phyloP scores from a whole-genome alignment of 2,888 invertebrate genomes.

The Adela reaumurella region DNA sequence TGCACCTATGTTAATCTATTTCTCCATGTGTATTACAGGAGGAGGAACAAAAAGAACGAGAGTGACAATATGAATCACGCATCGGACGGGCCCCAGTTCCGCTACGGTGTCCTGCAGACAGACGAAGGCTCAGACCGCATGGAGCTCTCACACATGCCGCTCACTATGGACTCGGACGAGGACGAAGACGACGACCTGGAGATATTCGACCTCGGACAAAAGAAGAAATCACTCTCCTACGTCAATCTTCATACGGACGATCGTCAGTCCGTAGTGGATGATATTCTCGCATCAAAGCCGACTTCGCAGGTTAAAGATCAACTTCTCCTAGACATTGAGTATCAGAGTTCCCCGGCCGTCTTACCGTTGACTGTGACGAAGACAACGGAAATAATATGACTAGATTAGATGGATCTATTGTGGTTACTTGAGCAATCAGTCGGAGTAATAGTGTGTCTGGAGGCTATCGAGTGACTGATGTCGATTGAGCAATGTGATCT shows the following conservation, averaged over 20 bases:
- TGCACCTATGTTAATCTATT: too few relatives aligned
- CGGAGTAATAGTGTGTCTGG: too few relatives aligned
- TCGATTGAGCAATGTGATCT: too few relatives aligned
- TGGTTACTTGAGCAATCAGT: too few relatives aligned
- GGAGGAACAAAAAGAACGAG: conserved; percentile 31
- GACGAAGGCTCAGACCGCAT: conserved; percentile 41
- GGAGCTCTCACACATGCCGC: conserved; percentile 39
- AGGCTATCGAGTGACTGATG: too few relatives aligned
- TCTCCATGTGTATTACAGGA: conserved; percentile 24
- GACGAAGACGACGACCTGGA: conserved; percentile 44
- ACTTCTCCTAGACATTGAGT: conserved; percentile 41
- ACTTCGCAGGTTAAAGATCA: conserved; percentile 23
- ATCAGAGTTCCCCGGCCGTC: conserved; percentile 22
- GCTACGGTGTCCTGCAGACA: conserved; percentile 47
- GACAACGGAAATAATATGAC: background rate
- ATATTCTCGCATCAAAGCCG: conserved; percentile 18
- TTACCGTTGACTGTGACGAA: background rate
- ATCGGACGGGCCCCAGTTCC: conserved; percentile 40
- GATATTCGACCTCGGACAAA: conserved; percentile 46
- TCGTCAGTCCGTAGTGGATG: conserved; percentile 31
- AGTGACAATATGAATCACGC: conserved; percentile 25
- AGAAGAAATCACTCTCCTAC: conserved; percentile 42
- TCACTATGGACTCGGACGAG: conserved; percentile 50
- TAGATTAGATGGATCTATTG: background rate
- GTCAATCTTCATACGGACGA: conserved; percentile 40